Percentiles rank a stretch among this genome's conserved stretches.
phyloP scores from a whole-genome alignment of 2,797 vertebrate genomes.

The Rhinella marina region DNA sequence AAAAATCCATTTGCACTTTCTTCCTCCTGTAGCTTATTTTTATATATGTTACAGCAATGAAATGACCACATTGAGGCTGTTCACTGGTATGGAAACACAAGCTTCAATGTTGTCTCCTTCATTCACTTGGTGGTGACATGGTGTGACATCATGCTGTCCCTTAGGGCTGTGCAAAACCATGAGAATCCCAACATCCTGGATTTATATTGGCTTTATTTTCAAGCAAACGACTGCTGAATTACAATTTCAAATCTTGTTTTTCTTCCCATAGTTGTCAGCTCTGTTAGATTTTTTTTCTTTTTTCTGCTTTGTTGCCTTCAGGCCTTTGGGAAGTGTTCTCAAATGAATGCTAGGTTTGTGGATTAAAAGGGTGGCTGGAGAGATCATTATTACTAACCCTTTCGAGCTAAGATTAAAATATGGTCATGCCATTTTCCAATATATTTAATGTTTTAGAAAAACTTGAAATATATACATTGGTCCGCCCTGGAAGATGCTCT shows the following conservation, averaged over 20 bases:
- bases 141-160: conserved; percentile 42
- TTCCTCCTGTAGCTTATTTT: neutral
- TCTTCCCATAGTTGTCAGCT: conserved; percentile 36
- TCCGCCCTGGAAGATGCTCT: neutral
- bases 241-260: conserved; percentile 59
- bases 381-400: conserved; percentile 33
- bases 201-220: conserved; percentile 39
- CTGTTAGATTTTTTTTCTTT: conserved; percentile 22
- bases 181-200: conserved; percentile 31
- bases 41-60: neutral
- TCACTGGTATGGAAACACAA: neutral
- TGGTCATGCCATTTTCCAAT: neutral
- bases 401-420: conserved; percentile 3
- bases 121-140: conserved; percentile 27
- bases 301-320: conserved; percentile 52
- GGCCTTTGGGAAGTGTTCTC: conserved; percentile 51
- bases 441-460: neutral
- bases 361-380: conserved; percentile 49
- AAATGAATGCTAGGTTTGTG: conserved; percentile 35
- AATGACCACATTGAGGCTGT: neutral
- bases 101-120: conserved; percentile 11
- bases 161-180: conserved; percentile 37
- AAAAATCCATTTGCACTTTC: neutral
- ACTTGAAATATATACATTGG: neutral
- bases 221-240: conserved; percentile 52